A percentile compares a stretch with the other conserved stretches of the same genome.
phyloP scores from a whole-genome alignment of 2,113 vertebrate genomes.

The Menura novaehollandiae region DNA sequence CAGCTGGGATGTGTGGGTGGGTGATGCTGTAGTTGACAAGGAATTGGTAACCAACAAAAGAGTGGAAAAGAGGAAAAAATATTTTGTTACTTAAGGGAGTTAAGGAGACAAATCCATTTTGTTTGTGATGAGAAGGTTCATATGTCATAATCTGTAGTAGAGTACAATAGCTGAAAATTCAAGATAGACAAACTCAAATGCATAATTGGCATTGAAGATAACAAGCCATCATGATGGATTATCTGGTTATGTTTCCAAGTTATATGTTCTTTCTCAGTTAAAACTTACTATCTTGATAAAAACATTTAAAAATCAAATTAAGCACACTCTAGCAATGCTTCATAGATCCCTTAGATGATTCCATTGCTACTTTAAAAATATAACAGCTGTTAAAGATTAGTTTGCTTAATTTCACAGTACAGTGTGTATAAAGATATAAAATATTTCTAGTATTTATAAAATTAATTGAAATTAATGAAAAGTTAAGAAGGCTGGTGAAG shows the following conservation, averaged over 20 bases:
- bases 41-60: constrained; percentile 1
- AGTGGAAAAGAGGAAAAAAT: background rate
- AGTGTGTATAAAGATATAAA: background rate
- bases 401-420: background rate
- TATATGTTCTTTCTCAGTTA: background rate
- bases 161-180: background rate
- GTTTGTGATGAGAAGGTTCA: background rate
- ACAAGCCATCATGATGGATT: background rate
- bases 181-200: background rate
- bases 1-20: constrained; percentile 19
- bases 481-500: background rate
- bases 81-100: background rate
- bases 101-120: background rate
- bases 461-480: background rate
- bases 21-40: background rate
- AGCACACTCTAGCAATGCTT: background rate
- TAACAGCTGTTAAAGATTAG: background rate
- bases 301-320: background rate
- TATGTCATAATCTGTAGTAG: background rate
- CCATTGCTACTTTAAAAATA: background rate
- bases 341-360: background rate
- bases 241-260: background rate
- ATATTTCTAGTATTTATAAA: background rate
- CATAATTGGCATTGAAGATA: background rate
- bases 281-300: background rate